Evolutionary conservation across 2,797 vertebrate species (phyloP).

Genomic region (Enteromius treurensis): DNA sequence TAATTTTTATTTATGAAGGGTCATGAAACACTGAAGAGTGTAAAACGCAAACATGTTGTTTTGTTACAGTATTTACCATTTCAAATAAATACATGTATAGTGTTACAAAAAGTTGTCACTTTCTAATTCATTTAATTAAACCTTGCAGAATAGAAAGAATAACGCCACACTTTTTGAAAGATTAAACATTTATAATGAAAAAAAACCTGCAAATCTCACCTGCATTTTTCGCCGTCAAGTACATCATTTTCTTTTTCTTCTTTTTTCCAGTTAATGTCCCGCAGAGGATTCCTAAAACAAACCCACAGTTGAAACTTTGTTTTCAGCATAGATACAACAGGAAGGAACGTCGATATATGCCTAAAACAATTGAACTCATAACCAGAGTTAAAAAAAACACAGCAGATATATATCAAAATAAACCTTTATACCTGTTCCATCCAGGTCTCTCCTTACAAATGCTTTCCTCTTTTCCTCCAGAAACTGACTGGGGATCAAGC

Average conservation of each 20-base stretch:
- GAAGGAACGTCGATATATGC: background rate
- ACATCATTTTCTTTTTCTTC: slow-evolving; percentile 99
- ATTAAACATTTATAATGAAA: background rate
- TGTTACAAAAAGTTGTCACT: background rate
- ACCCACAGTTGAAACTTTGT: background rate
- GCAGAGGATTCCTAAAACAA: slow-evolving; percentile 87
- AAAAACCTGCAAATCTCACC: slow-evolving; percentile 73
- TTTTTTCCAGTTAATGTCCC: slow-evolving; percentile 90
- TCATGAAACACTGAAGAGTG: background rate
- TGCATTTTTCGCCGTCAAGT: slow-evolving; percentile 96
- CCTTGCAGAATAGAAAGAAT: background rate
- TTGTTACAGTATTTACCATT: background rate
- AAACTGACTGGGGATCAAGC: slow-evolving; percentile 97
- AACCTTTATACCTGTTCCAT: slow-evolving; percentile 77
- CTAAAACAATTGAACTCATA: background rate
- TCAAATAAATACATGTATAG: background rate
- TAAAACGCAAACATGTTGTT: background rate
- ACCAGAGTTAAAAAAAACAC: background rate
- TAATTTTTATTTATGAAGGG: background rate
- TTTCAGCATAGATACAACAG: background rate
- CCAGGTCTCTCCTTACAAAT: slow-evolving; percentile 94
- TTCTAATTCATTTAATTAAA: background rate
- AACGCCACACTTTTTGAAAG: background rate
- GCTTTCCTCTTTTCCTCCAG: slow-evolving; percentile 99
- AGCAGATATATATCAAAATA: background rate